These are phyloP conservation scores for Helicoverpa assulta DNA, from an alignment of 2,888 invertebrate species.

Conservation along the genomic window DNA sequence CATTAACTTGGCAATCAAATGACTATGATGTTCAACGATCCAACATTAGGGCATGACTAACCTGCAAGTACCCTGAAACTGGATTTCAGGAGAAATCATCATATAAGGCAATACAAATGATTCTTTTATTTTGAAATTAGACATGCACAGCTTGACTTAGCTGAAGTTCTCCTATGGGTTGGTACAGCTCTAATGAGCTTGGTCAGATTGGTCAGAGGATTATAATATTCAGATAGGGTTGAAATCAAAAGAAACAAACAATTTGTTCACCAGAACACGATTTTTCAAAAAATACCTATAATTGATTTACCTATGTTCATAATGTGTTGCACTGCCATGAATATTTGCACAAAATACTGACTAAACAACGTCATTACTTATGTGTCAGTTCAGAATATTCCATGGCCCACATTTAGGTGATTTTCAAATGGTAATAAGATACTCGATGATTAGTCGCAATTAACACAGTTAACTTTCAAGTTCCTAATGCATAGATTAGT, in stretches of 20 bases:
- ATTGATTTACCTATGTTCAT: too few relatives aligned
- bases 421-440: slow-evolving; percentile 49
- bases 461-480: slow-evolving; percentile 46
- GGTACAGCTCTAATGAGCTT: too few relatives aligned
- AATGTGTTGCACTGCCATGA: background rate
- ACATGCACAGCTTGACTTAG: too few relatives aligned
- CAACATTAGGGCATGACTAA: background rate
- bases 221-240: too few relatives aligned
- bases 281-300: too few relatives aligned
- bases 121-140: too few relatives aligned
- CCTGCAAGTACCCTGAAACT: background rate
- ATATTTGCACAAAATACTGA: background rate
- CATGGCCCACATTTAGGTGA: slow-evolving; percentile 46
- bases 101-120: too few relatives aligned
- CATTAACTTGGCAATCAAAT: slow-evolving; percentile 8
- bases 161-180: too few relatives aligned
- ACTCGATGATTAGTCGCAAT: slow-evolving; percentile 47
- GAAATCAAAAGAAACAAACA: too few relatives aligned
- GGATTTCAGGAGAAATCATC: too few relatives aligned
- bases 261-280: too few relatives aligned
- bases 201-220: too few relatives aligned
- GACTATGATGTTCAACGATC: background rate
- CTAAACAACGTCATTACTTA: background rate
- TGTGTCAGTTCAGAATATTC: slow-evolving; percentile 49
- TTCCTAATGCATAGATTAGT: slow-evolving; percentile 45